These are phyloP conservation scores for Nasonia vitripennis DNA, from an alignment of 1,140 invertebrate species.

Conservation along the genomic window DNA sequence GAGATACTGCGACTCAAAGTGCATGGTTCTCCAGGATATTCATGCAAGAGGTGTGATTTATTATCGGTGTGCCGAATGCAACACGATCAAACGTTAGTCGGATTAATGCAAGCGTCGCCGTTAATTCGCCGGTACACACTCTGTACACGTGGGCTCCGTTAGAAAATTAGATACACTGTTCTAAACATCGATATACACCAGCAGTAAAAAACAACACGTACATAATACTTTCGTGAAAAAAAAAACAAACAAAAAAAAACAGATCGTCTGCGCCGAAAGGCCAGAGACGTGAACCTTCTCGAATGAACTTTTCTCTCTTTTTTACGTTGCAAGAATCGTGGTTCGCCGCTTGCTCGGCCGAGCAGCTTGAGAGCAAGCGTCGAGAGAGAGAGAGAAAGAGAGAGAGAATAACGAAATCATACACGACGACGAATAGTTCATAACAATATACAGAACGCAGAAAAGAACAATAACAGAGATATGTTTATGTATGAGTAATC, in stretches of 20 bases:
- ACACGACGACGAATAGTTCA: neutral
- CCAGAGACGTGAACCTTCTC: neutral
- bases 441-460: neutral
- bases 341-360: neutral
- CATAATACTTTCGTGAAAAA: neutral
- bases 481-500: neutral
- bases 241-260: neutral
- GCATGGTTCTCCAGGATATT: neutral
- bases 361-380: neutral
- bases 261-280: neutral
- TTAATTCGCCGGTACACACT: neutral
- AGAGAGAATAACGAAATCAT: neutral
- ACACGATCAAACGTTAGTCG: neutral
- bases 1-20: neutral
- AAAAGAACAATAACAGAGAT: slow-evolving; percentile 12
- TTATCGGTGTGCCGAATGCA: neutral
- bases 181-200: slow-evolving; percentile 1
- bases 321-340: neutral
- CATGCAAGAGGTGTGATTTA: neutral
- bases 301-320: neutral
- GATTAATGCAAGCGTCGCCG: neutral
- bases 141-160: neutral
- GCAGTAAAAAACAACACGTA: neutral
- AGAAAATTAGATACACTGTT: neutral
- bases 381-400: neutral